Base-by-base conservation (phyloP, 2,888 invertebrate genomes). In the Erebia epiphron region DNA sequence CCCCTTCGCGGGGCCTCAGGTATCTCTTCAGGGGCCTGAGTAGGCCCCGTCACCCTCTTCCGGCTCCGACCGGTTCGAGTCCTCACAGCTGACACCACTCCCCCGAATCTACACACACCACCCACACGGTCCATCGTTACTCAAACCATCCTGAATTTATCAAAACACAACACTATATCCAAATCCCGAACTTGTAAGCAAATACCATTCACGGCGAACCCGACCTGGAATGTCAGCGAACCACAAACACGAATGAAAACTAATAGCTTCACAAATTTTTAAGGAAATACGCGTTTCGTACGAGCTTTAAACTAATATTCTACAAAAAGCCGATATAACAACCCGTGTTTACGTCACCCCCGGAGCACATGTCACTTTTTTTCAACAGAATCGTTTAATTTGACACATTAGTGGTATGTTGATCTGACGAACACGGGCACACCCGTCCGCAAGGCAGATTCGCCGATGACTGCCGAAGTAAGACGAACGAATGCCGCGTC, bases 1-100 rank as follows among this genome's bases (percentile, higher is more conserved):
- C 93, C 92, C 56, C 91, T 90, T 94, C 97, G 85, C 94, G 94
- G 92, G 94, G 96, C 83, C 94, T 95, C 86, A 94, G 93, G 89
- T 94, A 96, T 88, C 79, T 95, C 94, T 75, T 88, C 88, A 26
- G 84, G 78, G 43, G 83, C 76, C 67, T 86, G 88, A 75, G 76
- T 83, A 61, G 89, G 83, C 65, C 85, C 82, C 65, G 87, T 81
- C 73, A 89, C 75, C 72, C 91, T 87, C 69, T 91, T 84, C 72
- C 88, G 86, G 79, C 88, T 88, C 54, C 91, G 86, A 69, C 93
- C 92, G 73, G 90, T 89, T 75, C 90, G 84, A 74, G 87, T 90
- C 79, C 91, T 84, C 74, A 91, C 92, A 75, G 92, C 89, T 68
- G 92, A 88, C 81, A 92, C 92, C 82, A 91, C 91, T 79, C 92